Evolutionary conservation across 2,113 vertebrate genomes (phyloP), one percentile per base, ranked within the genome.

Genomic region (Glaucomys volans): DNA sequence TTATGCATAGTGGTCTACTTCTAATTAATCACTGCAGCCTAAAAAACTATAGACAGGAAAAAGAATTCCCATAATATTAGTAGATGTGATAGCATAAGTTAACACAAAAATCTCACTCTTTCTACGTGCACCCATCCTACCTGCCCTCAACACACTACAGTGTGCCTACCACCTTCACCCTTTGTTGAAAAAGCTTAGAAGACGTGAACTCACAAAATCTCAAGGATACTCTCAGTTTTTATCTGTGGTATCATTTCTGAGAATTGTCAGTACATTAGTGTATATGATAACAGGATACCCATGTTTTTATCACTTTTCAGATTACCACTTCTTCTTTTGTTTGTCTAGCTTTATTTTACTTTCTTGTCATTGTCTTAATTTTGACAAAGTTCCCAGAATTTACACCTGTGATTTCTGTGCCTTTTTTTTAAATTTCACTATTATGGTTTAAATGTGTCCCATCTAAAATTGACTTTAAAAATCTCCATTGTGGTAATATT

Each of bases 61-160:
- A 52, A 52, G 9, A 74, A 79, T 57, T 64, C 35, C 59, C 32
- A 79, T 54, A 84, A 42, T 66, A 50, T 28, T 76, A 82, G 37
- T 32, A 11, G 91, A 88, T 69, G 32, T 37, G n/a, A 80, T 81
- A 72, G 54, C 57, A 59, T 37, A 90, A 69, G 90, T 85, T 85
- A 97, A 71, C 35, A 93, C 57, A 82, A 91, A 89, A 86, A 90
- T 44, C 30, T 88, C 22, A 75, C 44, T 96, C 62, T 57, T 30
- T 50, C 20, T 54, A 44, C 32, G 50, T 74, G 11, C 0, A 95
- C 42, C n/a, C 50, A 16, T 75, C 20, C 50, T 28, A 57, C 69
- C 35, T 14, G 54, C n/a, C 42, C 32, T 84, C 22, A 32, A 16
- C n/a, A 5, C 32, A 37, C 18, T 87, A 35, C n/a, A 71, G 35